phyloP scores from a whole-genome alignment of 2,113 vertebrate genomes.

The Dascyllus trimaculatus region DNA sequence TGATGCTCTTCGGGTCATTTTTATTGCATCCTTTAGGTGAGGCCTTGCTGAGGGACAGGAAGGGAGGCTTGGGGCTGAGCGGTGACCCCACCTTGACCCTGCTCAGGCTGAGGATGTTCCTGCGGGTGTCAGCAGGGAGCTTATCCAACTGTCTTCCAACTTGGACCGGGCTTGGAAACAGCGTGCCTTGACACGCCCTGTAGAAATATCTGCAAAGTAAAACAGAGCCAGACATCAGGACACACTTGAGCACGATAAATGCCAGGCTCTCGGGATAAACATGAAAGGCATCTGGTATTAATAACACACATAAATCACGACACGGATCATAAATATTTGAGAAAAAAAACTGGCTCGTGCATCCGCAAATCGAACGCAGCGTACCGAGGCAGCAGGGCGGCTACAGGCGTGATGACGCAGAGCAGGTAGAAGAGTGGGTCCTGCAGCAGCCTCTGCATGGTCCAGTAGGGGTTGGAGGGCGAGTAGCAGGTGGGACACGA shows the following conservation, averaged over 20 bases:
- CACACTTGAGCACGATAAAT: conserved; percentile 6
- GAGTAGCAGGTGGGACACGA: conserved; percentile 93
- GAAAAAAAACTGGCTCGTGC: neutral
- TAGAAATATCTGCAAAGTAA: conserved; percentile 89
- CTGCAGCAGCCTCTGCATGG: conserved; percentile 91
- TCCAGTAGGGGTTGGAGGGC: conserved; percentile 98
- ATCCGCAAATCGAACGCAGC: neutral
- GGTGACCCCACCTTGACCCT: conserved; percentile 57
- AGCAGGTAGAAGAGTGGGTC: conserved; percentile 94
- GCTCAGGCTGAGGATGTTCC: conserved; percentile 79
- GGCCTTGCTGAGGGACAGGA: conserved; percentile 67
- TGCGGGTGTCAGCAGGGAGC: conserved; percentile 74
- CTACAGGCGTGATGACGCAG: conserved; percentile 89
- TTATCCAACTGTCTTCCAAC: conserved; percentile 90
- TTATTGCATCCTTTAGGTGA: conserved; percentile 56
- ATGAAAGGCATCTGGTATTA: conserved; percentile 54
- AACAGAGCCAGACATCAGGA: conserved; percentile 44
- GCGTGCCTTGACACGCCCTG: conserved; percentile 91
- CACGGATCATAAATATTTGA: conserved; percentile 20
- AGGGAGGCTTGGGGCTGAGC: conserved; percentile 55
- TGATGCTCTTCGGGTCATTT: conserved; percentile 45
- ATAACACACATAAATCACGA: conserved; percentile 18
- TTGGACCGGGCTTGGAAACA: conserved; percentile 92
- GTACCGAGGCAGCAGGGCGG: conserved; percentile 94
- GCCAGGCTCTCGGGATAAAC: conserved; percentile 38